Evolutionary conservation across 2,888 invertebrate species (phyloP).

Genomic region (Nephrocerus scutellatus): DNA sequence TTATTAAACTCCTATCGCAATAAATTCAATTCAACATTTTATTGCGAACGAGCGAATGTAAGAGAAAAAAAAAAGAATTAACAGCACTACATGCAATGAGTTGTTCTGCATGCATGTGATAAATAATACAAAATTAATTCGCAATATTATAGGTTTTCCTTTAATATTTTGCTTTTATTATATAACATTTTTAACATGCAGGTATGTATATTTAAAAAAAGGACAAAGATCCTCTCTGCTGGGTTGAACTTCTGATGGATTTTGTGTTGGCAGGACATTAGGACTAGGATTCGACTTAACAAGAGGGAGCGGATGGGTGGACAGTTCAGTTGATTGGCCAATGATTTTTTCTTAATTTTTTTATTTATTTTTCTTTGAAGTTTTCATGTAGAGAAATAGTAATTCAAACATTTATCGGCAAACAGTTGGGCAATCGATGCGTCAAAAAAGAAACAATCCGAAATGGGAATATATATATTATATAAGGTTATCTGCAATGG

Average conservation of each 20-base stretch:
- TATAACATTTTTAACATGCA: not conserved
- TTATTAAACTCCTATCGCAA: too few relatives aligned
- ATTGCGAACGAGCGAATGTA: too few relatives aligned
- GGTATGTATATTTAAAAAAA: not conserved
- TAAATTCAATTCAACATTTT: too few relatives aligned
- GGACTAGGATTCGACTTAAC: too few relatives aligned
- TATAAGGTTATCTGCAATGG: too few relatives aligned
- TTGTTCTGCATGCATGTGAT: too few relatives aligned
- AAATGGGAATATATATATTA: slow-evolving; percentile 92
- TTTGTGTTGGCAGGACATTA: too few relatives aligned
- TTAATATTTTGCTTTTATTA: too few relatives aligned
- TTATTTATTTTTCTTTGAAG: slow-evolving; percentile 1
- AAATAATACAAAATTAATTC: too few relatives aligned
- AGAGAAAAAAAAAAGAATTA: too few relatives aligned
- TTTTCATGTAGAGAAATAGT: slow-evolving; percentile 64
- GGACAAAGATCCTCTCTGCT: not conserved
- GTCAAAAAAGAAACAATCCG: slow-evolving; percentile 98
- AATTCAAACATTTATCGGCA: slow-evolving; percentile 99
- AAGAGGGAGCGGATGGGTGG: not conserved
- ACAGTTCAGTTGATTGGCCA: not conserved
- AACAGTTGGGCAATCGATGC: slow-evolving; percentile 96
- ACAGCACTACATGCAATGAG: too few relatives aligned
- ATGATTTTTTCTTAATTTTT: slow-evolving; percentile 18
- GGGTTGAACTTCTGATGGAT: not conserved
- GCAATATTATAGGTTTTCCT: too few relatives aligned